phyloP scores from a whole-genome alignment of 2,888 invertebrate genomes.

The Neoascia interrupta region DNA sequence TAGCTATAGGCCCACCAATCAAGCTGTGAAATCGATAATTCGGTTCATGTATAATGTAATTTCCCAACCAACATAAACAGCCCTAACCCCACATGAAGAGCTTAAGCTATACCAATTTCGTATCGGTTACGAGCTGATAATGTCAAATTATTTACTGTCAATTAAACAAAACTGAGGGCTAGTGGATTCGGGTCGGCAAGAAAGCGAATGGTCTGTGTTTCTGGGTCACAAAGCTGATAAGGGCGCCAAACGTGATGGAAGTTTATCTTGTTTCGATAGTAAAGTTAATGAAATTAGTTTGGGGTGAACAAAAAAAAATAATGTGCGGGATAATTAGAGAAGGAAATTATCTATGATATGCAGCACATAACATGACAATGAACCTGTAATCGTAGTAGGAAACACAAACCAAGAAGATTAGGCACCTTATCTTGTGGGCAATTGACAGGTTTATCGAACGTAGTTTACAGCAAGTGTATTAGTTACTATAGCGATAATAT shows the following conservation, averaged over 20 bases:
- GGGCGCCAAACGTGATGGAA: not conserved
- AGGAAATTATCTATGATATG: no score
- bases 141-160: constrained; percentile 27
- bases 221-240: not conserved
- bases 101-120: not conserved
- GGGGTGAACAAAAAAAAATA: no score
- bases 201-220: not conserved
- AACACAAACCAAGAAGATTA: no score
- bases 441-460: no score
- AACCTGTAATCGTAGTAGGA: no score
- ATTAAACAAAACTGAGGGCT: constrained; percentile 1
- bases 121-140: constrained; percentile 4
- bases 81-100: not conserved
- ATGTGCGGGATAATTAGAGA: no score
- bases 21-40: constrained; percentile 11
- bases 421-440: no score
- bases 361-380: no score
- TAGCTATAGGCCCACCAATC: not conserved
- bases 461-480: no score
- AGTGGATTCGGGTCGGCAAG: not conserved
- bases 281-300: no score
- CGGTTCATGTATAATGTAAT: not conserved
- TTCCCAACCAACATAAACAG: constrained; percentile 3
- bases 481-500: no score
- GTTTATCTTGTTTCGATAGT: not conserved